Evolutionary conservation across 2,797 vertebrate genomes (phyloP).

Genomic region (Rhinophrynus dorsalis): DNA sequence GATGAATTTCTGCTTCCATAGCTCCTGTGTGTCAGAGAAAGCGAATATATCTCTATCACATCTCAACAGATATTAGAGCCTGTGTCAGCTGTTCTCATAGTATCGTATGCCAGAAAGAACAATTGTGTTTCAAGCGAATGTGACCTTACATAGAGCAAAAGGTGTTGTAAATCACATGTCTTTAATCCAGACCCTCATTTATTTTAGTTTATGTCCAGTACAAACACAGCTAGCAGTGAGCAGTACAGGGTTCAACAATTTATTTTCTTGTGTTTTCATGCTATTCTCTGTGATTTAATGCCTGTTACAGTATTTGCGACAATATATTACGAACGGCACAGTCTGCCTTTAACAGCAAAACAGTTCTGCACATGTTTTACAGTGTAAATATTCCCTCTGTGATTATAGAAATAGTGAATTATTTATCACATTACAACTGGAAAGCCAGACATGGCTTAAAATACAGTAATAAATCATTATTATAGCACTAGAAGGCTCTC

Average conservation of each 20-base stretch:
- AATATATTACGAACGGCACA: slow-evolving; percentile 33
- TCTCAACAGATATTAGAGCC: slow-evolving; percentile 50
- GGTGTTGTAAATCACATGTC: slow-evolving; percentile 58
- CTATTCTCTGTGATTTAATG: slow-evolving; percentile 43
- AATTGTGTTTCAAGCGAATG: slow-evolving; percentile 54
- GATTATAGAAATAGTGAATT: slow-evolving; percentile 48
- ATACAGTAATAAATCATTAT: slow-evolving; percentile 44
- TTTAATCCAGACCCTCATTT: slow-evolving; percentile 49
- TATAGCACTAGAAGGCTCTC: slow-evolving; percentile 11
- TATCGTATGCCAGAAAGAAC: slow-evolving; percentile 51
- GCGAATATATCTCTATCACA: slow-evolving; percentile 47
- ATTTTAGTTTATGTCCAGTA: slow-evolving; percentile 50
- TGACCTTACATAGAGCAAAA: slow-evolving; percentile 59
- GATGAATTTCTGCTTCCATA: slow-evolving; percentile 37
- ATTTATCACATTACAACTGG: slow-evolving; percentile 38
- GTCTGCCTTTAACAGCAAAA: slow-evolving; percentile 40
- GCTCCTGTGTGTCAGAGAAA: slow-evolving; percentile 33
- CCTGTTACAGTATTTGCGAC: slow-evolving; percentile 26
- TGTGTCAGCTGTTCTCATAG: slow-evolving; percentile 41
- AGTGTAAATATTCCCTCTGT: slow-evolving; percentile 33
- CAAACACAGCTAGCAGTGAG: slow-evolving; percentile 22
- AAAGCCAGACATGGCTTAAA: slow-evolving; percentile 40
- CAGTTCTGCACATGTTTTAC: slow-evolving; percentile 17
- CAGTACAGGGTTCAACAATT: slow-evolving; percentile 36
- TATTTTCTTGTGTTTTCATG: slow-evolving; percentile 35